A percentile compares a stretch with the other conserved stretches of the same genome.
Evolutionary conservation across 2,797 vertebrate species (phyloP).

Genomic region (Peromyscus eremicus): DNA sequence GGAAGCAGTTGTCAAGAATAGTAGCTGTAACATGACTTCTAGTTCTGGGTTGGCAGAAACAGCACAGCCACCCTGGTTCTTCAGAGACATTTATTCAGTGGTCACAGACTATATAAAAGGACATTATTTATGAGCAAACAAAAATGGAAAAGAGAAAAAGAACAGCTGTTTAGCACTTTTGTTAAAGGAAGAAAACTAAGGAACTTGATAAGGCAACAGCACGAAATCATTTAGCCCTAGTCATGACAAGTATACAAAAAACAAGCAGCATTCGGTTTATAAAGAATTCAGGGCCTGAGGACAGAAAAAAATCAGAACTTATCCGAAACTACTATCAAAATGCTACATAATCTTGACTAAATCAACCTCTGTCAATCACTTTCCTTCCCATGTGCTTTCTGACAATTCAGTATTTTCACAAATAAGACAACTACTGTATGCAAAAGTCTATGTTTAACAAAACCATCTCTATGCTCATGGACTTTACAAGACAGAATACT

Average conservation of each 20-base stretch:
- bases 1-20: constrained; percentile 34
- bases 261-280: neutral
- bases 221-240: neutral
- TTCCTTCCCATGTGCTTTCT: constrained; percentile 14
- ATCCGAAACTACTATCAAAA: constrained; percentile 30
- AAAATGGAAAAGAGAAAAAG: constrained; percentile 44
- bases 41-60: neutral
- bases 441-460: constrained; percentile 45
- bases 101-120: neutral
- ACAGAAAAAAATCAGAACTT: constrained; percentile 48
- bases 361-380: neutral
- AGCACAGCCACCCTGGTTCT: neutral
- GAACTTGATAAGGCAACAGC: neutral
- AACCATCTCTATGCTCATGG: neutral
- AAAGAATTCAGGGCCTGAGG: neutral
- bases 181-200: constrained; percentile 17
- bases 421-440: constrained; percentile 1
- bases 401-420: constrained; percentile 48
- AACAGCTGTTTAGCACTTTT: constrained; percentile 14
- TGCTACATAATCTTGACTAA: constrained; percentile 9
- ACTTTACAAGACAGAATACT: constrained; percentile 1
- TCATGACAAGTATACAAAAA: neutral
- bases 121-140: neutral
- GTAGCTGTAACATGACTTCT: constrained; percentile 4
- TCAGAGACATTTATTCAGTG: neutral